Evolutionary conservation across 2,113 vertebrate genomes (phyloP).

Genomic region (Apteryx owenii): DNA sequence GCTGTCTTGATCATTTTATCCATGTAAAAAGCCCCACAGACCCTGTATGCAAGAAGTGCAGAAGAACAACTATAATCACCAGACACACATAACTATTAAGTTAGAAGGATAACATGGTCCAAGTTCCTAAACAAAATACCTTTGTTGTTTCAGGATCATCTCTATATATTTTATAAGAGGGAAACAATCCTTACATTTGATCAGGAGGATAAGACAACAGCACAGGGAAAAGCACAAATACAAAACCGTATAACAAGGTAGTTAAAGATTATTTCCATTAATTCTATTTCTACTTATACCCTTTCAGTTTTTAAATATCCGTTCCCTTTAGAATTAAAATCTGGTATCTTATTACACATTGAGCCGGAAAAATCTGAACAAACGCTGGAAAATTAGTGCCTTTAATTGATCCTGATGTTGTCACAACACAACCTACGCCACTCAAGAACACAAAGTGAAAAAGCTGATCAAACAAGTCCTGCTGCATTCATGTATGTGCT

Average conservation of each 20-base stretch:
- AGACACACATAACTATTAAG: background rate
- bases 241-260: background rate
- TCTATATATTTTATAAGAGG: background rate
- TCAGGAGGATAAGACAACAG: background rate
- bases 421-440: background rate
- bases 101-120: background rate
- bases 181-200: background rate
- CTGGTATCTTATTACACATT: background rate
- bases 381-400: background rate
- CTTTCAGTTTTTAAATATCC: background rate
- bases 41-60: background rate
- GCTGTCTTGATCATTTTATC: background rate
- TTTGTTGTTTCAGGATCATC: background rate
- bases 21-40: background rate
- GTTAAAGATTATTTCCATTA: background rate
- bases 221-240: background rate
- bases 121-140: background rate
- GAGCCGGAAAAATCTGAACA: too few species aligned
- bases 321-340: background rate
- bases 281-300: background rate
- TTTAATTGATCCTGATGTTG: background rate
- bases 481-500: background rate
- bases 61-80: background rate
- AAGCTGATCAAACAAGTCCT: background rate
- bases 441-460: background rate